These are phyloP conservation scores for Tetrao urogallus DNA, from an alignment of 2,113 vertebrate species.

Conservation along the genomic window DNA sequence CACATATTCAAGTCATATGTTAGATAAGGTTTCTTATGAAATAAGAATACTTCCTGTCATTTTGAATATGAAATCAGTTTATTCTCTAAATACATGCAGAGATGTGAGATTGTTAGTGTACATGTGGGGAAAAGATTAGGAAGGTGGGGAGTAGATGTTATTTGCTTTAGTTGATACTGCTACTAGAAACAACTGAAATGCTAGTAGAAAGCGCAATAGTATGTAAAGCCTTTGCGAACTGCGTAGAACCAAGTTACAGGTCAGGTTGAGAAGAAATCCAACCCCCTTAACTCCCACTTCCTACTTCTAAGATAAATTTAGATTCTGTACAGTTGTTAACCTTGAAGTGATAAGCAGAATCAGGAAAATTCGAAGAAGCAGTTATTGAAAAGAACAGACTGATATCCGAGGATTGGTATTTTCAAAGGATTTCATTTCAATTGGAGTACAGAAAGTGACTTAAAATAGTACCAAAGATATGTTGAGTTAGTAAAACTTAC, in stretches of 20 bases:
- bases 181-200: background rate
- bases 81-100: background rate
- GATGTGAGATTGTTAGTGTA: background rate
- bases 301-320: background rate
- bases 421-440: background rate
- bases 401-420: background rate
- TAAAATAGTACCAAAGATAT: background rate
- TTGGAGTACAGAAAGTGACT: background rate
- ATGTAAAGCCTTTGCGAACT: background rate
- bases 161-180: background rate
- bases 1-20: background rate
- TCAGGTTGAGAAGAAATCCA: background rate
- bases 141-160: fast-evolving
- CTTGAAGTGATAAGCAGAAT: background rate
- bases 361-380: background rate
- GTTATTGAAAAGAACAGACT: background rate
- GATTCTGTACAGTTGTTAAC: background rate
- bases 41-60: background rate
- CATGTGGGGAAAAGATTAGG: background rate
- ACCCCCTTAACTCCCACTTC: background rate
- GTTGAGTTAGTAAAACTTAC: background rate
- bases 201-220: background rate
- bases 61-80: background rate
- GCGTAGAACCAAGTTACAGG: fast-evolving
- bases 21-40: background rate